A percentile compares a stretch with the other conserved stretches of the same genome.
These are phyloP conservation scores for Catostylus mosaicus DNA, from an alignment of 30 jellyfish, hydroid and myxozoan species.

Conservation along the genomic window DNA sequence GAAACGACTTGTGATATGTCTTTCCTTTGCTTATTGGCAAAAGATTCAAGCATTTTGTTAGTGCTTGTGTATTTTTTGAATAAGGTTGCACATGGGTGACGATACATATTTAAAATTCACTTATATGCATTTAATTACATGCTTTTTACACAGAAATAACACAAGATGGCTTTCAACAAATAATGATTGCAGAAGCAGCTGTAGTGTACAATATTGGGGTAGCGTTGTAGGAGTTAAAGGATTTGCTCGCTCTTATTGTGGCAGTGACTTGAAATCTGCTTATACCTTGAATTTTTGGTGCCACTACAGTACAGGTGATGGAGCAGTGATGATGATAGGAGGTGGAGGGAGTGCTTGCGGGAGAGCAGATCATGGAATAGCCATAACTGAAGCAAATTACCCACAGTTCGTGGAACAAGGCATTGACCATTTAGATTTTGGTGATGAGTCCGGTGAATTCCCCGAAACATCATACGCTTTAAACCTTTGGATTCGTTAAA, in stretches of 20 bases:
- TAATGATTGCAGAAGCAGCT: slow-evolving; percentile 1
- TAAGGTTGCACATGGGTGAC: too few species aligned
- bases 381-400: neutral
- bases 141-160: slow-evolving; percentile 5
- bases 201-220: neutral
- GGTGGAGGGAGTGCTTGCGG: slow-evolving; percentile 13
- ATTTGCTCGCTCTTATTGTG: neutral
- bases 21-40: too few species aligned
- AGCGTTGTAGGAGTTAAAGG: slow-evolving; percentile 6
- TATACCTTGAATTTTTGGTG: slow-evolving; percentile 7
- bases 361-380: slow-evolving; percentile 22
- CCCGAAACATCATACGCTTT: slow-evolving; percentile 4
- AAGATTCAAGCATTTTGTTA: too few species aligned
- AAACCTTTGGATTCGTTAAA: slow-evolving; percentile 20
- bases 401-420: neutral
- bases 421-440: neutral
- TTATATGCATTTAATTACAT: too few species aligned
- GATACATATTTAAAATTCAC: too few species aligned
- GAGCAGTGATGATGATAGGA: slow-evolving; percentile 22
- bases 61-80: too few species aligned
- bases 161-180: neutral
- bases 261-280: neutral
- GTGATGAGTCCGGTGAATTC: neutral
- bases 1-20: too few species aligned
- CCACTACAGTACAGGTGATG: slow-evolving; percentile 9